Base-by-base conservation (phyloP, 2,113 vertebrate species). In the Barnardius zonarius region DNA sequence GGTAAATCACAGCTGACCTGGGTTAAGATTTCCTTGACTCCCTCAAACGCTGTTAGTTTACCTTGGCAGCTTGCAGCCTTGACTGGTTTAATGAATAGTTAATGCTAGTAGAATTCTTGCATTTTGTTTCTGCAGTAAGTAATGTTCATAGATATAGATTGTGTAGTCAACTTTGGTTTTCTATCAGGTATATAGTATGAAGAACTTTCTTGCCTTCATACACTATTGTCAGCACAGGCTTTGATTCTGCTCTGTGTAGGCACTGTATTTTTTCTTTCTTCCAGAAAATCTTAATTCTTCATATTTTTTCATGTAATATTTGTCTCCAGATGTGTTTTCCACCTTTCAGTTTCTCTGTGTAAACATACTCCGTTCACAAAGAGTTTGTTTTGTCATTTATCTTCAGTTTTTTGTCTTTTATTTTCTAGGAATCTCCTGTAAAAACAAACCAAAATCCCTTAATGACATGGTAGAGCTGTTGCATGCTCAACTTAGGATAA, bases 401-500 rank as follows among this genome's bases (percentile, higher is more conserved):
- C 92, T 96, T 96, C 95, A 95, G 95, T 78, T 95, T 75, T 25
- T 25, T 35, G 66, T 64, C 96, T 94, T 95, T 96, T 97, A 85
- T 97, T 97, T 97, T 97, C 95, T 97, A 98, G 97, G 98, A 98
- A 96, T 92, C 96, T 98, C 90, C 94, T 96, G 93, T 98, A 97
- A 98, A 96, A 97, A 95, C 83, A 87, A 96, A 88, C 69, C 68
- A 69, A 81, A 95, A 73, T 91, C 86, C 70, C 91, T 96, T 97
- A 96, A 84, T 96, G 96, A 80, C 88, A 64, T 92, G 95, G 73
- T 95, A 95, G 95, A 97, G 91, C 90, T 88, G 92, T 93, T 97
- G 97, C 96, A 96, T 94, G 95, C 96, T 97, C 95, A 67, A 90
- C 93, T 96, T 97, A 97, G 89, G 91, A 96, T 95, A 97, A 98